Conservation (phyloP, 2,797 vertebrate species). For the Sternotherus odoratus region DNA sequence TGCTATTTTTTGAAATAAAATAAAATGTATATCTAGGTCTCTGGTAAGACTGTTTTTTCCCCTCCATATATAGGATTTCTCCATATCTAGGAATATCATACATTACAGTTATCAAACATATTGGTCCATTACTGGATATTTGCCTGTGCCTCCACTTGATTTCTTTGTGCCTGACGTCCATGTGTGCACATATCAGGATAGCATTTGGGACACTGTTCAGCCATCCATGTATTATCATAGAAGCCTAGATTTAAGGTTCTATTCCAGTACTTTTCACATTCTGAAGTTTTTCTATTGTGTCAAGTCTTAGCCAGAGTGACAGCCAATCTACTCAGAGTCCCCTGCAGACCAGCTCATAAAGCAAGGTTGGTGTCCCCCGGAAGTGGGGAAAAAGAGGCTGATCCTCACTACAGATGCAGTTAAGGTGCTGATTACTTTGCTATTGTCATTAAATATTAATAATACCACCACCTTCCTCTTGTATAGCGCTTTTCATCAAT, state of each 20-base stretch:
- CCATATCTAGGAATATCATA: background rate
- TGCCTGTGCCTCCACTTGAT: background rate
- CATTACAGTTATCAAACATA: background rate
- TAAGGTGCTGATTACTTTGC: background rate
- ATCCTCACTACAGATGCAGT: background rate
- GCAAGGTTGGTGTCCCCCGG: background rate
- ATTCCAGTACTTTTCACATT: background rate
- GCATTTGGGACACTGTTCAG: background rate
- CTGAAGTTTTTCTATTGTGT: background rate
- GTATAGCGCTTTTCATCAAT: background rate
- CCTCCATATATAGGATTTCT: background rate
- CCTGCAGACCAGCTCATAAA: background rate
- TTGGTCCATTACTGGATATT: background rate
- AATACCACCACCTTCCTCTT: background rate
- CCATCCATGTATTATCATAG: background rate
- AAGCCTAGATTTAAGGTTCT: background rate
- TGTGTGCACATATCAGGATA: background rate
- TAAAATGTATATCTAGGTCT: slow-evolving; percentile 65
- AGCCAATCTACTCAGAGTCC: background rate
- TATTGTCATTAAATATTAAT: background rate
- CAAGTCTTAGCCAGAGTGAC: background rate
- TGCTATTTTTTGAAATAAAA: slow-evolving; percentile 84
- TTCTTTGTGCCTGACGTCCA: background rate
- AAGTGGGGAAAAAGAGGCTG: background rate
- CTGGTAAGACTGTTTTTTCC: background rate